Evolutionary conservation across 2,888 invertebrate species (phyloP).

Genomic region (Oligia strigilis): DNA sequence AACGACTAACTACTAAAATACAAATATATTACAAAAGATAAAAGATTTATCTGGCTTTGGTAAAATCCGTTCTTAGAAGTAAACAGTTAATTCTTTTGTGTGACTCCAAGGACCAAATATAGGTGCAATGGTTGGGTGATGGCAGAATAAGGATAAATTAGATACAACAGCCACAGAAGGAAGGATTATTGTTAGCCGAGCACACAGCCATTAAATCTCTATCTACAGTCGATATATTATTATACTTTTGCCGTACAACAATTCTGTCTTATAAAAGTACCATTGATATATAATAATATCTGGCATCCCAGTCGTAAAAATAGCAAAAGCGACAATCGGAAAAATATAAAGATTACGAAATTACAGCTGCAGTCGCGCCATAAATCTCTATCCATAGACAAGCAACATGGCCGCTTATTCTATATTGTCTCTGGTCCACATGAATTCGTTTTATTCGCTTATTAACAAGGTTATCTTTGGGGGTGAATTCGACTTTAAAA

Average conservation of each 20-base stretch:
- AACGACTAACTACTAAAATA: too few species aligned
- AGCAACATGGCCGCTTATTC: conserved; percentile 84
- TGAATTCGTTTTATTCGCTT: conserved; percentile 73
- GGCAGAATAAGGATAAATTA: neutral
- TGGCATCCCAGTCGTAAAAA: conserved; percentile 62
- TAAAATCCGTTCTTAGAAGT: neutral
- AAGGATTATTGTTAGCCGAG: neutral
- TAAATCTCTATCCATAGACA: conserved; percentile 87
- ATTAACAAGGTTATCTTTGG: conserved; percentile 53
- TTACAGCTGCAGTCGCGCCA: conserved; percentile 79
- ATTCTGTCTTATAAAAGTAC: conserved; percentile 44
- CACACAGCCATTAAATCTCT: neutral
- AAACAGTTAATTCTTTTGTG: neutral
- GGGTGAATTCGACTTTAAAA: conserved; percentile 39
- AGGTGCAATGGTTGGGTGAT: neutral
- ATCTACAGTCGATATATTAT: conserved; percentile 11
- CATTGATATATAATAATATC: conserved; percentile 56
- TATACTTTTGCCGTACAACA: conserved; percentile 53
- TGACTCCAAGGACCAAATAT: neutral
- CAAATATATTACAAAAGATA: too few species aligned
- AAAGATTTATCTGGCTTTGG: neutral
- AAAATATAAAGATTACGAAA: conserved; percentile 80
- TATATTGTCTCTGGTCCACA: conserved; percentile 85
- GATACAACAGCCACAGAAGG: neutral
- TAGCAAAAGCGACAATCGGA: conserved; percentile 63